Evolutionary conservation across 1,140 invertebrate genomes (phyloP).

Genomic region (Drosophila baimaii): DNA sequence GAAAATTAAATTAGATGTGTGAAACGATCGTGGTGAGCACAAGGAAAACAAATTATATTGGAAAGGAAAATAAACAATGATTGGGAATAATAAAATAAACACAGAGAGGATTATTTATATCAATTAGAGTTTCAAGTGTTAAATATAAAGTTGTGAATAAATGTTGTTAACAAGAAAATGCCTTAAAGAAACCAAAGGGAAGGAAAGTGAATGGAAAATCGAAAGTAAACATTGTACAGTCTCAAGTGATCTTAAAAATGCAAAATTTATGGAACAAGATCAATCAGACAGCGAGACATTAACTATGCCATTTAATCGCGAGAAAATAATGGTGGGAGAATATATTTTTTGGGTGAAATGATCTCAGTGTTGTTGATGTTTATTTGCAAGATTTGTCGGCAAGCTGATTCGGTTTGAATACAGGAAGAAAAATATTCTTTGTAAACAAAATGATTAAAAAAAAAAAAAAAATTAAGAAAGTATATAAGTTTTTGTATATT

Average conservation of each 20-base stretch:
- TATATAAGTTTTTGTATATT: too few species aligned
- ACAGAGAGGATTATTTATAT: not conserved
- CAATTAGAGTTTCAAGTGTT: not conserved
- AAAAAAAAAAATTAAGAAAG: too few species aligned
- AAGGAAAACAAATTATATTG: slow-evolving; percentile 37
- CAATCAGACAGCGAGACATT: slow-evolving; percentile 15
- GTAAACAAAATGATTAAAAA: not conserved
- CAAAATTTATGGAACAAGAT: not conserved
- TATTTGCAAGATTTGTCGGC: not conserved
- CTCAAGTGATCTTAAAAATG: slow-evolving; percentile 4
- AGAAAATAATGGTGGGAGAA: not conserved
- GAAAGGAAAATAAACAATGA: slow-evolving; percentile 29
- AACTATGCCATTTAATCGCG: not conserved
- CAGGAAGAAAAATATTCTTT: not conserved
- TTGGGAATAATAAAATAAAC: not conserved
- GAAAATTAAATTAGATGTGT: slow-evolving; percentile 24
- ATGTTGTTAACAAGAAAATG: not conserved
- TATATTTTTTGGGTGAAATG: not conserved
- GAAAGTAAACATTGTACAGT: not conserved
- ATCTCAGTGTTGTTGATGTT: not conserved
- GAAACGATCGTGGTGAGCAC: slow-evolving; percentile 6
- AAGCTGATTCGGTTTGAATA: not conserved
- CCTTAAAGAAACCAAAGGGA: not conserved
- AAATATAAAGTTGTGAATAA: not conserved
- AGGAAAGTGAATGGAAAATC: not conserved